A percentile compares a stretch with the other conserved stretches of the same genome.
phyloP scores from a whole-genome alignment of 2,888 invertebrate species.

The Ellobium chinense region DNA sequence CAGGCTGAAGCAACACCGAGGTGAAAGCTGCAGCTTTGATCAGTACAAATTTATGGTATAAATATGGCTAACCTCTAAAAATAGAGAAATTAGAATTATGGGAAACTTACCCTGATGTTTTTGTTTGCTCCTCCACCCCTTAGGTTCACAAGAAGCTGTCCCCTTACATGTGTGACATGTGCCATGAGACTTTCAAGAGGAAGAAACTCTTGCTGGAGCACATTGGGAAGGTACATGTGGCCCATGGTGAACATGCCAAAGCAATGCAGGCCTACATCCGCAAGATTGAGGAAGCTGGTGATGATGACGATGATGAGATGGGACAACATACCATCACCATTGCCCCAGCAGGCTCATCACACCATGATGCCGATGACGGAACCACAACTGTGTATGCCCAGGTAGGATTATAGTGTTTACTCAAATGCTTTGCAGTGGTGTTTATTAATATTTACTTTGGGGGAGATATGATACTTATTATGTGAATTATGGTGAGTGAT shows the following conservation, averaged over 20 bases:
- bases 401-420: too few species aligned
- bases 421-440: too few species aligned
- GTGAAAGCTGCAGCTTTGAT: too few species aligned
- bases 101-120: too few species aligned
- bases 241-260: slow-evolving; percentile 71
- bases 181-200: slow-evolving; percentile 73
- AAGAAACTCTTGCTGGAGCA: slow-evolving; percentile 73
- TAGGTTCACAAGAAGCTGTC: slow-evolving; percentile 70
- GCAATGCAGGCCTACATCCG: slow-evolving; percentile 66
- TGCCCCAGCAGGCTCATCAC: slow-evolving; percentile 50
- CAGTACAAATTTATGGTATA: too few species aligned
- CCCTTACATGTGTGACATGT: slow-evolving; percentile 75
- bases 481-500: too few species aligned
- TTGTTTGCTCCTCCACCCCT: too few species aligned
- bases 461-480: too few species aligned
- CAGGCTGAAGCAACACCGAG: too few species aligned
- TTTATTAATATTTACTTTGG: too few species aligned
- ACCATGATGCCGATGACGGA: slow-evolving; percentile 57
- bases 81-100: too few species aligned
- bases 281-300: slow-evolving; percentile 61
- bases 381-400: slow-evolving; percentile 56
- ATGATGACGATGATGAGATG: slow-evolving; percentile 67
- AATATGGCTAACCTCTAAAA: too few species aligned
- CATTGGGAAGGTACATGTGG: slow-evolving; percentile 72
- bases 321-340: slow-evolving; percentile 55